Evolutionary conservation across 2,797 vertebrate genomes (phyloP), one percentile per base, ranked within the genome.

Genomic region (Sebastes glaucus): DNA sequence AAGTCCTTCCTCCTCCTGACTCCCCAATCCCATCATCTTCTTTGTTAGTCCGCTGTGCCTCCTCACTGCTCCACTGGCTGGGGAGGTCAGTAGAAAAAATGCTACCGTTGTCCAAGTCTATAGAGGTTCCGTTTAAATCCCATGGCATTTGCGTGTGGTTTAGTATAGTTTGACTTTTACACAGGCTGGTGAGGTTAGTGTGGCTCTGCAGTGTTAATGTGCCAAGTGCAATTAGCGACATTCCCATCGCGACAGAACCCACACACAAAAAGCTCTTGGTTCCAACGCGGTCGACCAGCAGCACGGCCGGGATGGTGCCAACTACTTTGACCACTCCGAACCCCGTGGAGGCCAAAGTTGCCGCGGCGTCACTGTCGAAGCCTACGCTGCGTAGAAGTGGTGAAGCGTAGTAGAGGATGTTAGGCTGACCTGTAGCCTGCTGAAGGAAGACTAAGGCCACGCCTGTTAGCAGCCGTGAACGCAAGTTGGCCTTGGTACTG

Each of bases 381-480:
- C 98, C 98, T 69, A 99, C 97, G 0, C 97, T 97, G 77, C 96
- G 98, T 83, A 99, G 94, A 66, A 99, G 95, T 2, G 97, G 98
- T 0, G 98, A 99, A 9, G 98, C 97, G 8, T 99, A 99, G 82
- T 97, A 97, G 53, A 99, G 93, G 91, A 99, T 95, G 88, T 99
- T 99, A 49, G 98, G 98, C 77, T 99, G 98, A 2, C 98, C 98
- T 0, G 98, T 99, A 1, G 93, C 95, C 92, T 99, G 98, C 85
- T 98, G 97, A 86, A 99, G 97, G 93, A 99, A 98, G 20, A 97
- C 97, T 57, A 99, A 65, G 0, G 87, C 91, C 33, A 97, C 91
- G 1, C 98, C 98, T 16, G 97, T 97, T n/a, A 98, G 92, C 77
- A 99, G 86, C 53, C 98, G 95, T 1, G 93, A 93, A 30, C 97